phyloP scores from a whole-genome alignment of 64 coral and sea anemone species.

The Dendronephthya gigantea region DNA sequence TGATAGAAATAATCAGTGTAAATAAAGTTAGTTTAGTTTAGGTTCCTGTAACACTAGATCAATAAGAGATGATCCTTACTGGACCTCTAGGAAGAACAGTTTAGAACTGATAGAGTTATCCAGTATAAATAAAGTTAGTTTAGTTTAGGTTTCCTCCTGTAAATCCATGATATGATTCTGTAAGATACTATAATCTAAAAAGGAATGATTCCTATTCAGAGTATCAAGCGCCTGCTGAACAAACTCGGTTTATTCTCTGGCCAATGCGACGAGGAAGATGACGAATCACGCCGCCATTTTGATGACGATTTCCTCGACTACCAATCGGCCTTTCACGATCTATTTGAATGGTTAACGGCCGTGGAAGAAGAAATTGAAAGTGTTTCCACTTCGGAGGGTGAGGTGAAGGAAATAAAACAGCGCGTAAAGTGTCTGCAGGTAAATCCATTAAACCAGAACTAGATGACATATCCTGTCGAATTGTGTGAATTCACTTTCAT shows the following conservation, averaged over 20 bases:
- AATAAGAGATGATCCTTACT: too few relatives aligned
- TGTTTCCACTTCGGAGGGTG: neutral
- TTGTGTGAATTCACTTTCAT: neutral
- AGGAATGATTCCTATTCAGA: neutral
- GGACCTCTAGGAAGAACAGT: too few relatives aligned
- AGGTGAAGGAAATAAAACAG: neutral
- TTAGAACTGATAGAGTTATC: too few relatives aligned
- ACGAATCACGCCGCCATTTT: neutral
- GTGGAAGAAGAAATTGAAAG: neutral
- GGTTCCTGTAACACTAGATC: too few relatives aligned
- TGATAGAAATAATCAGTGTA: too few relatives aligned
- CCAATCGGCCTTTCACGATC: constrained; percentile 2
- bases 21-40: too few relatives aligned
- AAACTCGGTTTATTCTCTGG: neutral
- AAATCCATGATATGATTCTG: too few relatives aligned
- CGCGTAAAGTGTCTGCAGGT: neutral
- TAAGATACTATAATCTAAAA: too few relatives aligned
- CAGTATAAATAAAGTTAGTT: too few relatives aligned
- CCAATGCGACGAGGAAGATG: neutral
- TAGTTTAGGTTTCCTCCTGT: too few relatives aligned
- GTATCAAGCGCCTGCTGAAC: neutral
- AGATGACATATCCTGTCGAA: too few relatives aligned
- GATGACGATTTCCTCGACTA: neutral
- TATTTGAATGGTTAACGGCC: neutral
- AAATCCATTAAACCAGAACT: too few relatives aligned